These are phyloP conservation scores for Brachynemurus nebulosus DNA, from an alignment of 2,888 invertebrate genomes.

Conservation along the genomic window DNA sequence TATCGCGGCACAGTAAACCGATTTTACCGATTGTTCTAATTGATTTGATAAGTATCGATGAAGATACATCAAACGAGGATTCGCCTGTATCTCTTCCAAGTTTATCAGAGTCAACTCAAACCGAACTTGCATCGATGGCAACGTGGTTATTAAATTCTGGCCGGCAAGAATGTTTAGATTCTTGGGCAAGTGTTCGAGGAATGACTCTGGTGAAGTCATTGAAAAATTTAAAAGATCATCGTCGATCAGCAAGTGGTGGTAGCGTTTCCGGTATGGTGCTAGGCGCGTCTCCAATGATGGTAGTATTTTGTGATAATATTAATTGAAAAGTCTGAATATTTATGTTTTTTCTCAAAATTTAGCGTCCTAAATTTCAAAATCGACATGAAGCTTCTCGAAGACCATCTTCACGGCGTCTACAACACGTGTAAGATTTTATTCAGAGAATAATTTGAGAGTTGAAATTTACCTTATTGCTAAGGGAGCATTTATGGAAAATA, in stretches of 20 bases:
- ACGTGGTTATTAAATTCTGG: slow-evolving; percentile 73
- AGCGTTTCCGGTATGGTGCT: slow-evolving; percentile 41
- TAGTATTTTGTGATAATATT: slow-evolving; percentile 28
- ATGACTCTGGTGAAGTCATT: slow-evolving; percentile 62
- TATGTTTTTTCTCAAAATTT: slow-evolving; percentile 15
- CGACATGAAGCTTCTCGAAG: slow-evolving; percentile 61
- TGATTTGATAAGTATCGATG: slow-evolving; percentile 75
- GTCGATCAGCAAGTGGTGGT: slow-evolving; percentile 62
- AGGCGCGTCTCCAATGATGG: slow-evolving; percentile 42
- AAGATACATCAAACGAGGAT: slow-evolving; percentile 39
- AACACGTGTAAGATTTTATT: slow-evolving; percentile 49
- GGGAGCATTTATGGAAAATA: no score
- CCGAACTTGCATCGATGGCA: slow-evolving; percentile 64
- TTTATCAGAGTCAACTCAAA: slow-evolving; percentile 52
- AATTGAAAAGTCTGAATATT: neutral
- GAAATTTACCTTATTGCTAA: no score
- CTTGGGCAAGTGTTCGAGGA: slow-evolving; percentile 62
- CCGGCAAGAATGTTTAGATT: slow-evolving; percentile 57
- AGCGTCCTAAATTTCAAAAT: slow-evolving; percentile 55
- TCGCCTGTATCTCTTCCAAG: slow-evolving; percentile 46
- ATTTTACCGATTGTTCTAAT: slow-evolving; percentile 76
- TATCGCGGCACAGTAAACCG: slow-evolving; percentile 75
- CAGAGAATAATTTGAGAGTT: no score
- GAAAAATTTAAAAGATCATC: slow-evolving; percentile 63
- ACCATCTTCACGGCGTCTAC: slow-evolving; percentile 66